Conservation (phyloP, 2,797 vertebrate species). For the Chrysocyon brachyurus region DNA sequence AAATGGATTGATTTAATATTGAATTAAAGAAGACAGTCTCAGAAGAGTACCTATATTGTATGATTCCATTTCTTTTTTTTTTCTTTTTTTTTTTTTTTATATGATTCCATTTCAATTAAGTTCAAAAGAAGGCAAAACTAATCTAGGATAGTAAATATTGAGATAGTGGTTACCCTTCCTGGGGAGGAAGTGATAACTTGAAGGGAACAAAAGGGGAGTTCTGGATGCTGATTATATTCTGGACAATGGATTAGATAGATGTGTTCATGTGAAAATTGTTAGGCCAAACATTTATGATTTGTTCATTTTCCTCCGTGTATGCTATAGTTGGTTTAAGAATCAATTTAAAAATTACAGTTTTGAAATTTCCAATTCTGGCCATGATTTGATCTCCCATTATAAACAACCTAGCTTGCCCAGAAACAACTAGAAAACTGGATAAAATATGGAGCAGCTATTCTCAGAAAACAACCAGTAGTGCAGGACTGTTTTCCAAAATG, state of each 20-base stretch:
- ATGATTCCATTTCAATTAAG: conserved; percentile 18
- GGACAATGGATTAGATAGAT: not conserved
- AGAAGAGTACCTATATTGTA: not conserved
- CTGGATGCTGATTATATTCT: not conserved
- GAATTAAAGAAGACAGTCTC: conserved; percentile 3
- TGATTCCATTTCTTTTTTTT: not conserved
- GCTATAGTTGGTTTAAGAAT: conserved; percentile 27
- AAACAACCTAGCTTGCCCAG: conserved; percentile 13
- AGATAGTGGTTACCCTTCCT: not conserved
- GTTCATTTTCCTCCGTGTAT: not conserved
- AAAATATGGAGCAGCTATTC: conserved; percentile 50
- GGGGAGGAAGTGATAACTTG: not conserved
- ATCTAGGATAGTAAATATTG: not conserved
- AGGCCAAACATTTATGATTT: conserved; percentile 6
- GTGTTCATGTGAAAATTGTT: conserved; percentile 1
- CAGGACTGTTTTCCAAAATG: not conserved
- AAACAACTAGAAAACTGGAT: conserved; percentile 56
- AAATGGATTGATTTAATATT: not conserved
- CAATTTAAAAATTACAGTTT: conserved; percentile 35
- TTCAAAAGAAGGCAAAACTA: conserved; percentile 36
- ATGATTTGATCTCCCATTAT: conserved; percentile 1
- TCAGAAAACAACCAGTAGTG: conserved; percentile 30
- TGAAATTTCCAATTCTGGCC: conserved; percentile 8
- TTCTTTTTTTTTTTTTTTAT: not conserved
- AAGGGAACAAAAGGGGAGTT: not conserved